These are phyloP conservation scores for Leuciscus idus DNA, from an alignment of 2,113 vertebrate species.

Conservation along the genomic window DNA sequence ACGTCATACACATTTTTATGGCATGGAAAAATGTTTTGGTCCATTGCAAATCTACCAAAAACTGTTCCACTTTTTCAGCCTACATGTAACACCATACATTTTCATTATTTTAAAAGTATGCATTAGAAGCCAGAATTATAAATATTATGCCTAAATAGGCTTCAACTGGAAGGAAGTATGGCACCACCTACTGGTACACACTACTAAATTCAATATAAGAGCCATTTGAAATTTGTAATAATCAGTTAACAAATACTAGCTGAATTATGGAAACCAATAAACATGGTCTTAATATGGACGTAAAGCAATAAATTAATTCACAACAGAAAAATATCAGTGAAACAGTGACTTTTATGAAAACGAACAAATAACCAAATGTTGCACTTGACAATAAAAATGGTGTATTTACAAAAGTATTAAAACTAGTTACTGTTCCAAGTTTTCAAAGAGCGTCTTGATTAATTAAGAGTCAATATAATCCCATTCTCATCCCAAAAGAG, in stretches of 20 bases:
- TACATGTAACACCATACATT: not conserved
- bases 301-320: not conserved
- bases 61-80: not conserved
- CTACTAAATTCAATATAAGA: conserved; percentile 59
- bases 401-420: conserved; percentile 26
- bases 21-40: not conserved
- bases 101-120: not conserved
- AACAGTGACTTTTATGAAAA: not conserved
- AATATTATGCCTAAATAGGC: not conserved
- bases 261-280: not conserved
- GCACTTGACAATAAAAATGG: conserved; percentile 5
- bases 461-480: not conserved
- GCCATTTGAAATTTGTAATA: not conserved
- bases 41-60: not conserved
- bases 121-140: not conserved
- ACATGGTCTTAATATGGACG: not conserved
- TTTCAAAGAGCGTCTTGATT: not conserved
- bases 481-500: conserved; percentile 4
- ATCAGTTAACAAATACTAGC: not conserved
- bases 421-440: not conserved
- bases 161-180: conserved; percentile 38
- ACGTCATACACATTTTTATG: no score
- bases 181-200: conserved; percentile 72
- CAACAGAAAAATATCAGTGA: not conserved
- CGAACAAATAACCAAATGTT: not conserved